These are phyloP conservation scores for Lampris megalopsis DNA, from an alignment of 2,113 vertebrate species.

Conservation along the genomic window DNA sequence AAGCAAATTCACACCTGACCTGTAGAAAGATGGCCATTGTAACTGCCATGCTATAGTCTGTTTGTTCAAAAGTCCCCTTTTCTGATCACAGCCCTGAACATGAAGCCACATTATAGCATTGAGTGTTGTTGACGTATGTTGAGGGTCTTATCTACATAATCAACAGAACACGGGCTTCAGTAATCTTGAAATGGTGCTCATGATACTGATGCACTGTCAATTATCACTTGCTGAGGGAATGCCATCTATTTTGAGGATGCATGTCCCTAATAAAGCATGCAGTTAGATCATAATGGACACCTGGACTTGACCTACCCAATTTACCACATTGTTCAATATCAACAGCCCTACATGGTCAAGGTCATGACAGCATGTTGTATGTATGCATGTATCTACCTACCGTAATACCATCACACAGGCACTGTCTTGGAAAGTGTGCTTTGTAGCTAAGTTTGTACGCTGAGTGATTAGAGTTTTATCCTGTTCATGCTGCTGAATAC, in stretches of 20 bases:
- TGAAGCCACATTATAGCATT: conserved; percentile 12
- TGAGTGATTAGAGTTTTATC: background rate
- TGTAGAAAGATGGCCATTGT: background rate
- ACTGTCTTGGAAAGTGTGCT: no score
- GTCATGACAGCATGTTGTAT: background rate
- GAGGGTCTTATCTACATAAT: conserved; percentile 25
- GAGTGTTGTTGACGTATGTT: conserved; percentile 42
- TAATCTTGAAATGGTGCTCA: background rate
- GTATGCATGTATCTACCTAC: background rate
- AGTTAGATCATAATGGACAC: conserved; percentile 1
- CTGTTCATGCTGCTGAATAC: no score
- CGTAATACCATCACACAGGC: background rate
- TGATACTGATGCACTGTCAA: conserved; percentile 33
- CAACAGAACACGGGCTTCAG: conserved; percentile 11
- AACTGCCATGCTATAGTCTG: background rate
- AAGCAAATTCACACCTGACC: conserved; percentile 3
- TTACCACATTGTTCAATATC: background rate
- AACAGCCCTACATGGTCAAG: background rate
- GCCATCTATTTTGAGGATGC: conserved; percentile 10
- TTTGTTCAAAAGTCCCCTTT: background rate
- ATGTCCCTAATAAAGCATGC: conserved; percentile 11
- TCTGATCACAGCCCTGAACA: background rate
- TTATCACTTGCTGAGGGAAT: conserved; percentile 19
- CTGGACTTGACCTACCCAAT: background rate
- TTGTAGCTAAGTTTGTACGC: background rate